Conservation (phyloP, 1,140 invertebrate genomes). For the Drosophila mayri region DNA sequence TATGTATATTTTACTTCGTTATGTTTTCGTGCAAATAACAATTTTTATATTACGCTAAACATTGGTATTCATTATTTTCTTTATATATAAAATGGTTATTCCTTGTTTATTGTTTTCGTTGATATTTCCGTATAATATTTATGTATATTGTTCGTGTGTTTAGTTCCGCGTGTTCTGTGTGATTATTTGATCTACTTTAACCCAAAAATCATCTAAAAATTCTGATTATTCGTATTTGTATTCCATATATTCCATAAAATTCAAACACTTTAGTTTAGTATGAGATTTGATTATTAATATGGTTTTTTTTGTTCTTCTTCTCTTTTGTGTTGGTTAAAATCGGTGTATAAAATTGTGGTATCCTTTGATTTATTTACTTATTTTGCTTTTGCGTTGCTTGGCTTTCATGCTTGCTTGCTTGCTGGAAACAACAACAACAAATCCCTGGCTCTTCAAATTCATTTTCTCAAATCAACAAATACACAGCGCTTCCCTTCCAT, state of each 20-base stretch:
- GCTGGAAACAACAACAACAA: constrained; percentile 45
- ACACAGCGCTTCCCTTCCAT: constrained; percentile 56
- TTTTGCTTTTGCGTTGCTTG: constrained; percentile 36
- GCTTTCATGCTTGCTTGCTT: constrained; percentile 42
- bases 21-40: constrained; percentile 64
- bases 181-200: constrained; percentile 40
- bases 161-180: constrained; percentile 25
- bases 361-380: constrained; percentile 45
- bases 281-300: constrained; percentile 57
- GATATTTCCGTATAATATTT: constrained; percentile 47
- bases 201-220: constrained; percentile 64
- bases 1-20: constrained; percentile 41
- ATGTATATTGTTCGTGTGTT: constrained; percentile 40
- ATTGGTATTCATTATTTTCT: constrained; percentile 44
- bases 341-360: constrained; percentile 80
- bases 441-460: constrained; percentile 59
- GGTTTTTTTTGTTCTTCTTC: background rate
- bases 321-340: constrained; percentile 64
- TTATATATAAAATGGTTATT: constrained; percentile 46
- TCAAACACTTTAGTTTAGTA: constrained; percentile 55
- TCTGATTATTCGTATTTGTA: constrained; percentile 51
- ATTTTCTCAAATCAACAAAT: constrained; percentile 63
- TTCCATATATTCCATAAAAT: constrained; percentile 36
- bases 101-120: constrained; percentile 54
- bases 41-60: constrained; percentile 55